Evolutionary conservation across 2,113 vertebrate genomes (phyloP), one percentile per base, ranked within the genome.

Genomic region (Ivindomyrus marchei): DNA sequence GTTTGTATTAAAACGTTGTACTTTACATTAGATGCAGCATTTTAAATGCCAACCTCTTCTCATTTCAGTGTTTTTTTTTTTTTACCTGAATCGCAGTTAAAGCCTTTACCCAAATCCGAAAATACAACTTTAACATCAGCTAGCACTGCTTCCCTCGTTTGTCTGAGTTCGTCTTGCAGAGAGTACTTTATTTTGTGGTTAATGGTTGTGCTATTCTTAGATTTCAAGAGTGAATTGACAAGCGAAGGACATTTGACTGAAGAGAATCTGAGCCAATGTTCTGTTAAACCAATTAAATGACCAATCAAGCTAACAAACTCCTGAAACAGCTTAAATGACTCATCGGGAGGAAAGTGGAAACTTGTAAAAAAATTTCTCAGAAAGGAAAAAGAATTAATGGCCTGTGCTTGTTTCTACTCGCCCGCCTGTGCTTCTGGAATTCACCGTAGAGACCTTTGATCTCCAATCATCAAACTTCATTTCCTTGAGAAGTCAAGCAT

Each of bases 401-500:
- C 42, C 24, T 62, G 42, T 17, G 21, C 36, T 85, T 27, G 49
- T 58, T 19, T 87, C 85, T 77, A 21, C 31, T 70, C 15, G 47
- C 47, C 62, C 24, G 85, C 36, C 85, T 42, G 42, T 88, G 74
- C 66, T 87, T 80, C 85, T 86, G 88, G 90, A 62, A 92, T 91
- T 66, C 6, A 91, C 58, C 1, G 15, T 13, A 49, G 56, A 89
- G 85, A 93, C 94, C 93, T 94, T 92, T 94, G 92, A 88, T 87
- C 92, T 88, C 77, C 91, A 91, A 92, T 92, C 58, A 52, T 86
- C 94, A 91, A 90, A 90, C 92, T 90, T 92, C 88, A 93, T 93
- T 94, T 94, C 91, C 93, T 92, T 45, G 91, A 91, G 91, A 94
- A 95, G 92, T 91, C 92, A 93, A 94, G 92, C 92, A 93, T 91